A percentile compares a stretch with the other conserved stretches of the same genome.
These are phyloP conservation scores for Anguilla pacifica DNA, from an alignment of 2,797 vertebrate genomes.

Conservation along the genomic window DNA sequence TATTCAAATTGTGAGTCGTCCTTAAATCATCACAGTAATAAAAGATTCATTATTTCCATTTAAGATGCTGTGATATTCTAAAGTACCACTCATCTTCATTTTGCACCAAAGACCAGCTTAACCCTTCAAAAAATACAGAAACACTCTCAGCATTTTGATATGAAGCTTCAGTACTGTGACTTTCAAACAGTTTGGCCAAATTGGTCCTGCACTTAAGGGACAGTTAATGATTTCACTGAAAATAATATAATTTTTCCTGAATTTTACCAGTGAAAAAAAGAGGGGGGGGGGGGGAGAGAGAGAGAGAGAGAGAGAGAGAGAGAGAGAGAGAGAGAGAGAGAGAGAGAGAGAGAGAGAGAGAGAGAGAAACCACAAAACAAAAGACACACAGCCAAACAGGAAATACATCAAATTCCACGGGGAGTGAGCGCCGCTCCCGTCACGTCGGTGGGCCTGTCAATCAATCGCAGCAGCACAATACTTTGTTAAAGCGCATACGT, in stretches of 20 bases:
- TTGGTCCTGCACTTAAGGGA: constrained; percentile 19
- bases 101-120: constrained; percentile 31
- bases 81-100: constrained; percentile 29
- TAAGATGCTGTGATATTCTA: constrained; percentile 65
- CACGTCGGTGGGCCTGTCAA: neutral
- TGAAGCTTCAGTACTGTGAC: constrained; percentile 25
- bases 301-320: neutral
- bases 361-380: constrained; percentile 42
- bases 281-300: too few relatives aligned
- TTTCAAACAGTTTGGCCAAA: constrained; percentile 12
- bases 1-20: constrained; percentile 71
- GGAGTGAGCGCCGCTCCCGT: constrained; percentile 44
- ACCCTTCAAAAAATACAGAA: constrained; percentile 23
- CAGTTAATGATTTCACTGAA: constrained; percentile 21
- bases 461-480: neutral
- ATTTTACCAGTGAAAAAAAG: constrained; percentile 45
- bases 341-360: constrained; percentile 48
- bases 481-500: neutral
- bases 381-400: constrained; percentile 63
- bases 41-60: constrained; percentile 72
- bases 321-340: constrained; percentile 37
- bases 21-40: constrained; percentile 71
- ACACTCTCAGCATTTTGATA: constrained; percentile 25
- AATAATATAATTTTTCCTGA: constrained; percentile 68
- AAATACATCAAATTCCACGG: constrained; percentile 70